Percentiles rank a stretch among this genome's conserved stretches.
Conservation (phyloP, 2,113 vertebrate species). For the Pavo muticus region DNA sequence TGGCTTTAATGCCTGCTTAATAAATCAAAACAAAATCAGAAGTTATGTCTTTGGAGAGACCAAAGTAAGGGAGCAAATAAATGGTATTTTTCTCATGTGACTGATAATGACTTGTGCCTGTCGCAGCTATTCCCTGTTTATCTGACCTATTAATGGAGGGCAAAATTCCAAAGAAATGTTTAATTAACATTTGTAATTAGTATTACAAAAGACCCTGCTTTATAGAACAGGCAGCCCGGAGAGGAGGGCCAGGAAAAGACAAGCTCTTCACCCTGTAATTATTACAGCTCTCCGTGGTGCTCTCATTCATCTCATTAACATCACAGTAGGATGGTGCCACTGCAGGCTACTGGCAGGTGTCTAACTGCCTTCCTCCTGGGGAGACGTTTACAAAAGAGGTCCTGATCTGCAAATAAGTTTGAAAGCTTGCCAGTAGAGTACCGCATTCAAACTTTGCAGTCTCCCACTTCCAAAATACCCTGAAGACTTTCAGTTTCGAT, state of each 20-base stretch:
- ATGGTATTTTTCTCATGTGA: conserved; percentile 52
- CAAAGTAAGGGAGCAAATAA: conserved; percentile 51
- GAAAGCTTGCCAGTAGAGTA: conserved; percentile 59
- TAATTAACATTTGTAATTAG: conserved; percentile 82
- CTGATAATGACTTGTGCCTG: conserved; percentile 53
- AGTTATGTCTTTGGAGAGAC: conserved; percentile 32
- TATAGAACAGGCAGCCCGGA: conserved; percentile 61
- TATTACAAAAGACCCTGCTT: conserved; percentile 75
- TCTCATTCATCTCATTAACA: conserved; percentile 80
- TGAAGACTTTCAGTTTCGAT: conserved; percentile 12
- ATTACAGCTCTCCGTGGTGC: conserved; percentile 67
- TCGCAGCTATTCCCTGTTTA: conserved; percentile 72
- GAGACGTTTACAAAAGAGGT: conserved; percentile 70
- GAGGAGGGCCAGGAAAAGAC: conserved; percentile 74
- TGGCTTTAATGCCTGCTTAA: not conserved
- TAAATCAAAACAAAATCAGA: conserved; percentile 11
- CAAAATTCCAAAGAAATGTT: conserved; percentile 79
- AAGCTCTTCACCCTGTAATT: conserved; percentile 78
- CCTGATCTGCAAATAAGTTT: conserved; percentile 73
- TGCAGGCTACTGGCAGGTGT: conserved; percentile 71
- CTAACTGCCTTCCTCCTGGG: conserved; percentile 70
- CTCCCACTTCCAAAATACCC: conserved; percentile 6
- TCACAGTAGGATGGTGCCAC: conserved; percentile 77
- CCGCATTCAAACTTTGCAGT: conserved; percentile 28
- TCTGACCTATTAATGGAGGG: conserved; percentile 77